Conservation (phyloP, 2,888 invertebrate species). For the Parascotia fuliginaria region DNA sequence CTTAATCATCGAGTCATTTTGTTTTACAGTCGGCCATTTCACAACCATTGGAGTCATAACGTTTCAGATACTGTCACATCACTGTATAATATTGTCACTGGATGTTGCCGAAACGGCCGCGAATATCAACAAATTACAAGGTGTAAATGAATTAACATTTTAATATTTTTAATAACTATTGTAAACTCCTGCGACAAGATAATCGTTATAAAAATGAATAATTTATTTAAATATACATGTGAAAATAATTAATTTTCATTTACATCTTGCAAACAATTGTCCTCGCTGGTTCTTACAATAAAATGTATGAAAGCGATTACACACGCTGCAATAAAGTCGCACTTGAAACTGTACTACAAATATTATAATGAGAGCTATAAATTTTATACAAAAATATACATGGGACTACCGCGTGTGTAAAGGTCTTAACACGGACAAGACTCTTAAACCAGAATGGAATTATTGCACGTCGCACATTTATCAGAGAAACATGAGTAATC, state of each 20-base stretch:
- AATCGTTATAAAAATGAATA: constrained; percentile 27
- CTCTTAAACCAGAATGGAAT: constrained; percentile 79
- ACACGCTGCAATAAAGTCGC: constrained; percentile 50
- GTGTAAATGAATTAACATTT: constrained; percentile 40
- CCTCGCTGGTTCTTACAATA: constrained; percentile 39
- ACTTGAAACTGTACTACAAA: constrained; percentile 58
- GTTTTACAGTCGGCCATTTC: constrained; percentile 55
- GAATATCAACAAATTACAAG: constrained; percentile 25
- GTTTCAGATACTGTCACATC: constrained; percentile 56
- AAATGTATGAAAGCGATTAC: constrained; percentile 49
- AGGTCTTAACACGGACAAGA: constrained; percentile 63
- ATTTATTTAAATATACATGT: constrained; percentile 17
- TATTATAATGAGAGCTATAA: constrained; percentile 66
- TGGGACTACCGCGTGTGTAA: constrained; percentile 60
- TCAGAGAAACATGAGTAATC: constrained; percentile 79
- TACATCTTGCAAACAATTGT: constrained; percentile 41
- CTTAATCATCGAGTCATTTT: constrained; percentile 40
- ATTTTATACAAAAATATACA: constrained; percentile 61
- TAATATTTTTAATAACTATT: constrained; percentile 27
- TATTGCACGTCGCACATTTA: constrained; percentile 81
- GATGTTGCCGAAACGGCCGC: constrained; percentile 41
- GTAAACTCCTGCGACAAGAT: constrained; percentile 29
- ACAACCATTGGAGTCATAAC: constrained; percentile 60
- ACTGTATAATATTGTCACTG: constrained; percentile 30
- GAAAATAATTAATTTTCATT: constrained; percentile 41